Evolutionary conservation across 2,797 vertebrate species (phyloP).

Genomic region (Muraenolepis orangiensis): DNA sequence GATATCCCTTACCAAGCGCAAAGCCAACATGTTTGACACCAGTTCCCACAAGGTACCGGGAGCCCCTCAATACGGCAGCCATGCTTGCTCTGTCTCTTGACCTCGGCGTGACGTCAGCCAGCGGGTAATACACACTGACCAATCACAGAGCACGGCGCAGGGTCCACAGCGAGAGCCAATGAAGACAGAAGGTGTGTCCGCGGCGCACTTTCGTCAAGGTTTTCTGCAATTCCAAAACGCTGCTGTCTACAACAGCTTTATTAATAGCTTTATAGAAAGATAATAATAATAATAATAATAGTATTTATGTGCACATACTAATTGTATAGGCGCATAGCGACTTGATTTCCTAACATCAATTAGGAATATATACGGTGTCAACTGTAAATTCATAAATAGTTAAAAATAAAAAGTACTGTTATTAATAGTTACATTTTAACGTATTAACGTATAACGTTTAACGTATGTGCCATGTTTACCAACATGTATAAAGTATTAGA

Average conservation of each 20-base stretch:
- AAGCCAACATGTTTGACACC: slow-evolving; percentile 67
- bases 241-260: slow-evolving; percentile 1
- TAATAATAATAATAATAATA: no score
- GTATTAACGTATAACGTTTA: no score
- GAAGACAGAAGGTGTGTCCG: not conserved
- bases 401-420: no score
- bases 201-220: not conserved
- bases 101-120: slow-evolving; percentile 45
- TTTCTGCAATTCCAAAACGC: not conserved
- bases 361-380: not conserved
- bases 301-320: not conserved
- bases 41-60: slow-evolving; percentile 64
- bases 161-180: not conserved
- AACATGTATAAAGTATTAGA: not conserved
- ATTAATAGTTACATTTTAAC: not conserved
- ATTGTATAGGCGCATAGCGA: not conserved
- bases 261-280: no score
- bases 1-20: slow-evolving; percentile 63
- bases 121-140: slow-evolving; percentile 30
- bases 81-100: slow-evolving; percentile 76
- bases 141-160: slow-evolving; percentile 36
- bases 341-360: not conserved
- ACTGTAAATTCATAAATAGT: not conserved
- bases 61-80: slow-evolving; percentile 74
- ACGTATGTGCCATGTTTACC: no score